Base-by-base conservation (phyloP, 2,113 vertebrate species). In the Mormyrus iriodes region DNA sequence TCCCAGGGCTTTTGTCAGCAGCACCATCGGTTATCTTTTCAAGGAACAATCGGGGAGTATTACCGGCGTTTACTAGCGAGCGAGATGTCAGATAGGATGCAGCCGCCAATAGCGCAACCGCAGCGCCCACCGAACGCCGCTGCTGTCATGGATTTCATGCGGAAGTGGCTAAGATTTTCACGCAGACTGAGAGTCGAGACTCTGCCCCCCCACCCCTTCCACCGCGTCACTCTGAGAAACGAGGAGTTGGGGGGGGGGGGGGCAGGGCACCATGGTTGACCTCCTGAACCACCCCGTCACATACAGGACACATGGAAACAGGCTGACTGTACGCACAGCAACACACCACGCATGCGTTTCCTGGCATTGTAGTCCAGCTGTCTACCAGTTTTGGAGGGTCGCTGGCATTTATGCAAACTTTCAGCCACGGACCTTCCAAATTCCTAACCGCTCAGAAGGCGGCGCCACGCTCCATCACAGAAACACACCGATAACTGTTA, bases 41-140 rank as follows among this genome's bases (percentile, higher is more conserved):
- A 73, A 84, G 76, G 92, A 93, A 91, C 93, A 94, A 94, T 94
- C 92, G 91, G 93, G 92, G 92, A 92, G 93, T 91, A 94, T 95
- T 95, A 94, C 93, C 90, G 88, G 91, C 90, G 92, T 93, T 94
- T 93, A 94, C 90, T 35, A 92, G 92, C 92, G 48, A 82, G 86
- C 92, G 87, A 94, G 92, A 91, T 91, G 91, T 90, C 91, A 91
- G 92, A 91, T 93, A 90, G 89, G 83, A 91, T 90, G 85, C 90
- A 85, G 87, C 89, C 55, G 87, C 85, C 49, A 48, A 69, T 88
- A 90, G 89, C 19, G 82, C 69, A 84, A 82, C 88, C 88, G 31
- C 69, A 83, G 89, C 69, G 69, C 86, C 89, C 90, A 58, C n/a
- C 17, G 90, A 89, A 85, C 85, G 88, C 90, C 89, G 87, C 86